Evolutionary conservation across 1,140 invertebrate genomes (phyloP).

Genomic region (Leptonema lineaticorne): DNA sequence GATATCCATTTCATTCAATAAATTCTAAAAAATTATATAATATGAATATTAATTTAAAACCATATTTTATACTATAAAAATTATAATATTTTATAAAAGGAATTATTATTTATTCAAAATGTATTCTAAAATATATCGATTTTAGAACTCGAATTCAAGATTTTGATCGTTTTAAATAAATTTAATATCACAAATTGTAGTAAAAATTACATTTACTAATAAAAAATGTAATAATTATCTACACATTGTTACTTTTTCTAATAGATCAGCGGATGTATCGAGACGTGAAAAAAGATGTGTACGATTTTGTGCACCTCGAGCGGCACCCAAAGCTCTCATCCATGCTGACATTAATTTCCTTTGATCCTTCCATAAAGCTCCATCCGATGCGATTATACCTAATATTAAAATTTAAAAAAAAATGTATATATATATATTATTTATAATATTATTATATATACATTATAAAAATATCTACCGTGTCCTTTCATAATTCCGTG

Average conservation of each 20-base stretch:
- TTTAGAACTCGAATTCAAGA: too few relatives aligned
- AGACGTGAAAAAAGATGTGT: constrained; percentile 69
- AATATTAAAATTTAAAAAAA: constrained; percentile 41
- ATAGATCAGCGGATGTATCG: constrained; percentile 59
- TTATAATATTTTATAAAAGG: too few relatives aligned
- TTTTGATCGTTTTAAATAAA: too few relatives aligned
- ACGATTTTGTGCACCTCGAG: constrained; percentile 62
- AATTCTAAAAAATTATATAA: too few relatives aligned
- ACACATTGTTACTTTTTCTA: constrained; percentile 62
- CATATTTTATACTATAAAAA: too few relatives aligned
- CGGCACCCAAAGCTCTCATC: constrained; percentile 76
- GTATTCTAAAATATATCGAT: too few relatives aligned
- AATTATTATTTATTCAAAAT: too few relatives aligned
- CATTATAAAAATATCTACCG: constrained; percentile 61
- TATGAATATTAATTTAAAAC: too few relatives aligned
- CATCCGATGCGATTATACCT: constrained; percentile 83
- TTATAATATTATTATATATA: constrained; percentile 16
- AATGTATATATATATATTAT: background rate
- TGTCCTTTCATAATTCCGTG: constrained; percentile 85
- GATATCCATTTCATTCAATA: background rate
- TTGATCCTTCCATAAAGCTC: constrained; percentile 79
- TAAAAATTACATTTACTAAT: too few relatives aligned
- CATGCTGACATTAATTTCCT: constrained; percentile 70
- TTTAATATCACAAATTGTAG: background rate
- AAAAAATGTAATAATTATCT: too few relatives aligned